phyloP scores from a whole-genome alignment of 2,888 invertebrate genomes.

The Stegophylla sp. region DNA sequence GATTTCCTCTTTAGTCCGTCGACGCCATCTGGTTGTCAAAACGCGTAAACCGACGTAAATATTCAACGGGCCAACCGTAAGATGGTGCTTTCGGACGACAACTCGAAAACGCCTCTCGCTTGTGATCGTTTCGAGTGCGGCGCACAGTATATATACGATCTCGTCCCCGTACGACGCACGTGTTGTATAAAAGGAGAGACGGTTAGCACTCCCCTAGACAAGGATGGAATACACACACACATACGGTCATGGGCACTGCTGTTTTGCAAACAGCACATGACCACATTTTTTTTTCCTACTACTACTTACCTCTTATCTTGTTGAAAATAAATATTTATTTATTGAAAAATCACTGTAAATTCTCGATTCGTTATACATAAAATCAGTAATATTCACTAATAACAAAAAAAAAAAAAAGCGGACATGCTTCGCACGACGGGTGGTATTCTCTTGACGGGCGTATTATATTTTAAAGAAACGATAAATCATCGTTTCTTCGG shows the following conservation, averaged over 20 bases:
- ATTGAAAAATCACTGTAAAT: too few relatives aligned
- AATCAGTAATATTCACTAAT: too few relatives aligned
- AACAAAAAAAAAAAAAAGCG: too few relatives aligned
- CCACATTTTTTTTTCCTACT: conserved; percentile 65
- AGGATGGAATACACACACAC: conserved; percentile 83
- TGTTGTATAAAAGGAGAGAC: conserved; percentile 99
- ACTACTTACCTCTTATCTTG: too few relatives aligned
- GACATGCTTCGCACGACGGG: too few relatives aligned
- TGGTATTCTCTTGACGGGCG: too few relatives aligned
- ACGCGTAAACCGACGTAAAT: not conserved
- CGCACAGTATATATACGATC: conserved; percentile 42
- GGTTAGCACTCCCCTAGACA: conserved; percentile 96
- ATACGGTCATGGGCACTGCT: conserved; percentile 67
- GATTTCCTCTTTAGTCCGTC: not conserved
- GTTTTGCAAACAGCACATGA: conserved; percentile 63
- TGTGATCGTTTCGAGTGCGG: not conserved
- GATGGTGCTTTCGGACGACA: not conserved
- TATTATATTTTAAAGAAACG: too few relatives aligned
- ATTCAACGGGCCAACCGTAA: not conserved
- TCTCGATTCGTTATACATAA: too few relatives aligned
- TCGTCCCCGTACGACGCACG: conserved; percentile 63
- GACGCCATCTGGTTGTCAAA: conserved; percentile 10
- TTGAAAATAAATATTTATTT: too few relatives aligned
- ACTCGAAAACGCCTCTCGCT: conserved; percentile 1
- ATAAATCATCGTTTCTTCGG: too few relatives aligned